phyloP scores from a whole-genome alignment of 1,140 invertebrate species.

The Drosophila micromelanica region DNA sequence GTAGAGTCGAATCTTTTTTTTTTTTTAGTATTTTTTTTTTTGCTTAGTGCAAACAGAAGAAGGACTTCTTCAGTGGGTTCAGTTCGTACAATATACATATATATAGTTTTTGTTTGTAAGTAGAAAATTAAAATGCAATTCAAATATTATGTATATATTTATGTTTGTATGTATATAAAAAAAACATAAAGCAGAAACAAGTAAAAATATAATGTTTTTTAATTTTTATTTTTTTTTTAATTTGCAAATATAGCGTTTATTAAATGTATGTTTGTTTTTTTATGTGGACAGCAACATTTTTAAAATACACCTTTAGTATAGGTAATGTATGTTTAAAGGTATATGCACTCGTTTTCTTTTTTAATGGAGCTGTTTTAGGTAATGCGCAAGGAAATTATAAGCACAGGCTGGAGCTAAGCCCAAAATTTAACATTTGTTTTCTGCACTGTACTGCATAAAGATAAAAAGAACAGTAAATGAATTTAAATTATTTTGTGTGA shows the following conservation, averaged over 20 bases:
- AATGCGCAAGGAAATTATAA: slow-evolving; percentile 40
- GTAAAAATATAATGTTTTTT: slow-evolving; percentile 47
- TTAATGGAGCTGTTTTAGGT: slow-evolving; percentile 28
- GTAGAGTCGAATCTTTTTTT: slow-evolving; percentile 31
- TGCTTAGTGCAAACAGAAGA: slow-evolving; percentile 76
- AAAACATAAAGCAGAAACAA: slow-evolving; percentile 60
- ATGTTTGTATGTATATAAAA: slow-evolving; percentile 36
- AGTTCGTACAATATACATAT: slow-evolving; percentile 71
- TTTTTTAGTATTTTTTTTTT: slow-evolving; percentile 31
- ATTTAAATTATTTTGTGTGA: slow-evolving; percentile 7
- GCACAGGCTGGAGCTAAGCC: slow-evolving; percentile 40
- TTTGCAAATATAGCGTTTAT: slow-evolving; percentile 42
- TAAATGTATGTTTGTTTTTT: slow-evolving; percentile 45
- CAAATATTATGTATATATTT: slow-evolving; percentile 53
- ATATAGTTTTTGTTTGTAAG: slow-evolving; percentile 35
- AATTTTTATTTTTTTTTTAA: slow-evolving; percentile 32
- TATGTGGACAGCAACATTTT: slow-evolving; percentile 75
- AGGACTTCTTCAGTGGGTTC: slow-evolving; percentile 80
- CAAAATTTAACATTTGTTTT: not conserved
- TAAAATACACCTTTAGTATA: slow-evolving; percentile 62
- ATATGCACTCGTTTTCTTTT: slow-evolving; percentile 20
- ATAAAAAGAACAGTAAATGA: slow-evolving; percentile 8
- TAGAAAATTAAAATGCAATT: slow-evolving; percentile 78
- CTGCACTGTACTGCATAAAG: slow-evolving; percentile 13
- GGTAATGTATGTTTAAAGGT: slow-evolving; percentile 31